These are phyloP conservation scores for Solenodon paradoxus DNA, from an alignment of 2,113 vertebrate genomes.

Conservation along the genomic window DNA sequence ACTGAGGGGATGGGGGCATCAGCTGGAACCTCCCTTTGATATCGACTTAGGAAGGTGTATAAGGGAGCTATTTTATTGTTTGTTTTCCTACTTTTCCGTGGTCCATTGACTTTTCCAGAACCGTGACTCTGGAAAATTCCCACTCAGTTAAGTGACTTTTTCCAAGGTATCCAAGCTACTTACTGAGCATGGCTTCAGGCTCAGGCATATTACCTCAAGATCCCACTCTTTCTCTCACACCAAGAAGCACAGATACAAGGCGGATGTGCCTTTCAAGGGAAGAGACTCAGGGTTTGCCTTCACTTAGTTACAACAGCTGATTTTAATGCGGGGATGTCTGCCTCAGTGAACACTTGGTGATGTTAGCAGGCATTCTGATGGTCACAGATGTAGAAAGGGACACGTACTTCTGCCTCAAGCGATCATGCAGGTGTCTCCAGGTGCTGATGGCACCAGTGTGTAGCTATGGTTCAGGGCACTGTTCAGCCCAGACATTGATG, in stretches of 20 bases:
- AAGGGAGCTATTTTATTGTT: no score
- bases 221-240: not conserved
- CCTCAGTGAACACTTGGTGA: not conserved
- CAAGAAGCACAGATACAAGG: not conserved
- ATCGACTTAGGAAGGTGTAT: no score
- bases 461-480: no score
- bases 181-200: not conserved
- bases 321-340: not conserved
- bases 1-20: no score
- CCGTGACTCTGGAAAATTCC: not conserved
- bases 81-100: not conserved
- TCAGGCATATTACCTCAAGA: not conserved
- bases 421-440: accelerated
- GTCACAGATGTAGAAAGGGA: not conserved
- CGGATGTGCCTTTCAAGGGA: no score
- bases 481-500: accelerated
- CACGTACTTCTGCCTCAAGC: not conserved
- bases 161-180: not conserved
- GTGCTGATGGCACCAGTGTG: no score
- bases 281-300: not conserved
- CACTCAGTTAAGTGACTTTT: not conserved
- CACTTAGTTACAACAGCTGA: no score
- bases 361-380: not conserved
- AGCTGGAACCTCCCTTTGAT: not conserved
- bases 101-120: not conserved